Evolutionary conservation across 2,888 invertebrate genomes (phyloP).

Genomic region (Drosophila stalkeri): DNA sequence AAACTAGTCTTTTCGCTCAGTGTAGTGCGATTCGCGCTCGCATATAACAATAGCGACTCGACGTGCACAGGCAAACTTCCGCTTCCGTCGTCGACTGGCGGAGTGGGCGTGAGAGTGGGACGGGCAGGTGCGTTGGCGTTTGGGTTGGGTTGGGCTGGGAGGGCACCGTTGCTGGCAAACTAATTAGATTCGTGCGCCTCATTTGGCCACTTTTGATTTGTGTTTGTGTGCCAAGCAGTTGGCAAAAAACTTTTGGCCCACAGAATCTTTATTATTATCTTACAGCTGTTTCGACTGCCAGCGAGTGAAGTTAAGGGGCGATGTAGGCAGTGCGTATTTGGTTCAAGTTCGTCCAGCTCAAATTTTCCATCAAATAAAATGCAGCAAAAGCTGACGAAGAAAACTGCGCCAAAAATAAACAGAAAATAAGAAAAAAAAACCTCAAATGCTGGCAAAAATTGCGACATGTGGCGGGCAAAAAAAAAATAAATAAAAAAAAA

Average conservation of each 20-base stretch:
- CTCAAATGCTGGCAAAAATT: slow-evolving; percentile 63
- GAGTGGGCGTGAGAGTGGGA: not conserved
- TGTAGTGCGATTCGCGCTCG: slow-evolving; percentile 32
- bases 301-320: slow-evolving; percentile 7
- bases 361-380: slow-evolving; percentile 73
- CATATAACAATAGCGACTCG: slow-evolving; percentile 57
- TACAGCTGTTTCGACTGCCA: slow-evolving; percentile 41
- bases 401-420: slow-evolving; percentile 73
- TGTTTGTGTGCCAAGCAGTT: slow-evolving; percentile 53
- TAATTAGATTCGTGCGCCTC: slow-evolving; percentile 76
- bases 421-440: slow-evolving; percentile 56
- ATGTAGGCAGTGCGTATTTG: slow-evolving; percentile 53
- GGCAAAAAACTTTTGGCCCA: slow-evolving; percentile 48
- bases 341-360: slow-evolving; percentile 76
- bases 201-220: slow-evolving; percentile 74
- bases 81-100: slow-evolving; percentile 49
- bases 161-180: slow-evolving; percentile 57
- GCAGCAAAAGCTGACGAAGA: slow-evolving; percentile 42
- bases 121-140: not conserved
- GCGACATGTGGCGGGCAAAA: slow-evolving; percentile 77
- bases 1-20: not conserved
- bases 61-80: slow-evolving; percentile 64
- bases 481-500: slow-evolving; percentile 67
- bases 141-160: not conserved
- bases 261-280: slow-evolving; percentile 54